These are phyloP conservation scores for Falco berigora DNA, from an alignment of 2,797 vertebrate genomes.

Conservation along the genomic window DNA sequence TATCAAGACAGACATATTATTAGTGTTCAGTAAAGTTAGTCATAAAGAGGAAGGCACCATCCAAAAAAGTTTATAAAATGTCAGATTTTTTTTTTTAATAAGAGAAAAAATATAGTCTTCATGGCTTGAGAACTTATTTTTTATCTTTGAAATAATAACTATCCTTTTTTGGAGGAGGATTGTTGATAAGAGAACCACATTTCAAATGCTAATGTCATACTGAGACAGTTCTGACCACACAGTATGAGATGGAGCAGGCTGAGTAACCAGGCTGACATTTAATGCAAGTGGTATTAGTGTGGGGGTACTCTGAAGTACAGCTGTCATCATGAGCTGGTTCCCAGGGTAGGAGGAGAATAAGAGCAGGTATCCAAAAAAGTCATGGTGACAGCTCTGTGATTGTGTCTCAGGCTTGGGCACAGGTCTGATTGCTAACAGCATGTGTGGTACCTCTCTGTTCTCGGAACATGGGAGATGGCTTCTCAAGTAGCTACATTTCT, in stretches of 20 bases:
- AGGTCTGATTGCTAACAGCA: background rate
- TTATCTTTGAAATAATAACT: background rate
- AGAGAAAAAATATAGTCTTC: background rate
- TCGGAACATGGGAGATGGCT: background rate
- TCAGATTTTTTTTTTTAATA: background rate
- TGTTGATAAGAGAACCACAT: background rate
- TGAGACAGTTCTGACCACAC: background rate
- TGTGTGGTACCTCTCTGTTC: background rate
- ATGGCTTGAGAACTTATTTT: background rate
- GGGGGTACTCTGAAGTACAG: background rate
- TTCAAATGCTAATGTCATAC: background rate
- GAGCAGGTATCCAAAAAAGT: background rate
- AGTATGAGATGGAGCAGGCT: background rate
- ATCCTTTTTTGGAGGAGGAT: background rate
- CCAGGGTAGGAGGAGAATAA: background rate
- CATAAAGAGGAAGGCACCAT: background rate
- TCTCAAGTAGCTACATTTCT: background rate
- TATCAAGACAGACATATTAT: background rate
- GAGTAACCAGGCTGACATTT: conserved; percentile 40
- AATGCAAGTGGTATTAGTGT: background rate
- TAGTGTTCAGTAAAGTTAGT: background rate
- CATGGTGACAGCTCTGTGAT: background rate
- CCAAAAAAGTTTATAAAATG: background rate
- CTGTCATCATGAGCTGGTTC: background rate
- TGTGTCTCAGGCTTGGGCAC: background rate